Conservation (phyloP, 2,113 vertebrate genomes). For the Gasterosteus nipponicus region DNA sequence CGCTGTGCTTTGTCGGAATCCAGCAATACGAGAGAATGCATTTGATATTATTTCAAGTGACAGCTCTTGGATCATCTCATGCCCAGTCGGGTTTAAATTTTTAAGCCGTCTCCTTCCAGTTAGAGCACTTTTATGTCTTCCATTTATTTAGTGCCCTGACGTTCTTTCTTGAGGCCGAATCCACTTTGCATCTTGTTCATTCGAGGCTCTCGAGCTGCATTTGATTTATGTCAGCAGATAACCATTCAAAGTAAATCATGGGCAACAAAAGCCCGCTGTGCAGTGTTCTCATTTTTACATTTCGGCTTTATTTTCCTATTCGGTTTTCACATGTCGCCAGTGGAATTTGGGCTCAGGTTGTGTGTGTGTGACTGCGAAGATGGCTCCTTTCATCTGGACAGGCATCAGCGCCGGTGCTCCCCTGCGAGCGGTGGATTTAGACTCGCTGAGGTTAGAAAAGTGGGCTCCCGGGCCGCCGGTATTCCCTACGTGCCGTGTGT, state of each 20-base stretch:
- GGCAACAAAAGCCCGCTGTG: background rate
- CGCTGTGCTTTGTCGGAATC: background rate
- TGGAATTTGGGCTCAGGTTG: background rate
- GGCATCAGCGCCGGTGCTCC: slow-evolving; percentile 28
- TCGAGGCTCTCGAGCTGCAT: slow-evolving; percentile 6
- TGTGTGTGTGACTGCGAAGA: slow-evolving; percentile 2
- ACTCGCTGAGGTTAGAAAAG: slow-evolving; percentile 51
- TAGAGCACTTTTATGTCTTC: slow-evolving; percentile 14
- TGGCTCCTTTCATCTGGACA: slow-evolving; percentile 14
- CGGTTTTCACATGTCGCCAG: slow-evolving; percentile 6
- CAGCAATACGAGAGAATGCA: background rate
- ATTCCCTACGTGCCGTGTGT: slow-evolving; percentile 49
- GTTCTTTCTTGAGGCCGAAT: slow-evolving; percentile 33
- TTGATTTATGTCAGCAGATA: slow-evolving; percentile 30
- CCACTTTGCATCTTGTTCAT: slow-evolving; percentile 29
- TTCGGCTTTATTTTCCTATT: slow-evolving; percentile 2
- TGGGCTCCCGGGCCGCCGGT: slow-evolving; percentile 45
- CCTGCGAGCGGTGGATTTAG: slow-evolving; percentile 35
- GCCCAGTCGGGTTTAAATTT: slow-evolving; percentile 21
- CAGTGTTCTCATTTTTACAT: slow-evolving; percentile 12
- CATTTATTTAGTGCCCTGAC: slow-evolving; percentile 40
- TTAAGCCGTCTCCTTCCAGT: slow-evolving; percentile 25
- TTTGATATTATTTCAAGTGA: slow-evolving; percentile 11
- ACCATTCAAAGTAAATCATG: slow-evolving; percentile 7
- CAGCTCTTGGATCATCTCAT: slow-evolving; percentile 34